Conservation (phyloP, 2,797 vertebrate genomes). For the Coregonus sp. region DNA sequence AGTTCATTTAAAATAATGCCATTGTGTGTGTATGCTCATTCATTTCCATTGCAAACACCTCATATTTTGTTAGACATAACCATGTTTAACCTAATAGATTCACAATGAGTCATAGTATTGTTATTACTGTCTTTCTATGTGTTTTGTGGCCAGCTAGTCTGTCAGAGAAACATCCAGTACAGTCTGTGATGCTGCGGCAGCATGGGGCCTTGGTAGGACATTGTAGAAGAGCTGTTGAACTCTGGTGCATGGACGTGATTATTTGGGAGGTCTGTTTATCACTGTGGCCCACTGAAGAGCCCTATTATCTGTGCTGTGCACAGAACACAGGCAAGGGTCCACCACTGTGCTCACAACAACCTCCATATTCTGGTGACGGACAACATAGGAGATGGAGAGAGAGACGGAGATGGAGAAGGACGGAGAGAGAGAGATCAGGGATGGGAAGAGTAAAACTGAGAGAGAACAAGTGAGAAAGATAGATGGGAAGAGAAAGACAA, state of each 20-base stretch:
- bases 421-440: no score
- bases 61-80: constrained; percentile 27
- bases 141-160: constrained; percentile 10
- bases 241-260: constrained; percentile 49
- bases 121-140: constrained; percentile 26
- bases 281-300: constrained; percentile 49
- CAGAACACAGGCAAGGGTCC: constrained; percentile 39
- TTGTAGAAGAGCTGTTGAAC: constrained; percentile 36
- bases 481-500: background rate
- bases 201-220: constrained; percentile 19
- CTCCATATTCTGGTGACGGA: constrained; percentile 29
- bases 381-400: constrained; percentile 8
- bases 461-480: background rate
- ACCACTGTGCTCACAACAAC: constrained; percentile 31
- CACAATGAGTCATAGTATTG: constrained; percentile 38
- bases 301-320: constrained; percentile 48
- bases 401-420: no score
- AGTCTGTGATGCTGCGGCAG: background rate
- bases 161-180: background rate
- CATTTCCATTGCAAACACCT: constrained; percentile 11
- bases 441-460: no score
- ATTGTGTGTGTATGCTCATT: background rate
- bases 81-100: constrained; percentile 40
- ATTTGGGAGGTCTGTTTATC: constrained; percentile 50
- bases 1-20: no score